These are phyloP conservation scores for Macquaria australasica DNA, from an alignment of 2,113 vertebrate species.

Conservation along the genomic window DNA sequence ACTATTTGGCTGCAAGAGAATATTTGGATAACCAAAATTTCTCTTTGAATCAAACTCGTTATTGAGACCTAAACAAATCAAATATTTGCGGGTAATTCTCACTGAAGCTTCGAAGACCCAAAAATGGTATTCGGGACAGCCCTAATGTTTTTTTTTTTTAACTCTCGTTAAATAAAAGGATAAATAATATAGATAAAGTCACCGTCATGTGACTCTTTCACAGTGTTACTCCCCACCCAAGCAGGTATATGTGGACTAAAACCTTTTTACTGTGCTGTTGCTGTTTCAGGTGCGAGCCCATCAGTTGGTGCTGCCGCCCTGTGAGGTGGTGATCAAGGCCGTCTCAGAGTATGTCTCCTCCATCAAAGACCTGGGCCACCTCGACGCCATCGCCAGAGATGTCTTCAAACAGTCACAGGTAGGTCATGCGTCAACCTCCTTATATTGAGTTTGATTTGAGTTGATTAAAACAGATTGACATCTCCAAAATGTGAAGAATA, in stretches of 20 bases:
- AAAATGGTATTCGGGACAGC: neutral
- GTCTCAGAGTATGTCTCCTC: constrained; percentile 93
- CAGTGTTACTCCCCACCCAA: neutral
- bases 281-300: constrained; percentile 89
- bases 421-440: neutral
- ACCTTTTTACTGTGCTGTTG: neutral
- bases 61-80: neutral
- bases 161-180: neutral
- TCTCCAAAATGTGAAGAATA: neutral
- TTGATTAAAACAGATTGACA: neutral
- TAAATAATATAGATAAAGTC: no score
- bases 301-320: constrained; percentile 93
- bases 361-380: constrained; percentile 91
- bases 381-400: constrained; percentile 91
- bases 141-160: neutral
- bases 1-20: neutral
- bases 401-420: constrained; percentile 97
- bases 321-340: constrained; percentile 95
- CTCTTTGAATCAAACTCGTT: neutral
- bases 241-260: neutral
- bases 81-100: no score
- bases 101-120: no score
- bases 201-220: no score
- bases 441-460: neutral
- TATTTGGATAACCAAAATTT: neutral